These are phyloP conservation scores for Eriosoma lanigerum DNA, from an alignment of 1,140 invertebrate genomes.

Conservation along the genomic window DNA sequence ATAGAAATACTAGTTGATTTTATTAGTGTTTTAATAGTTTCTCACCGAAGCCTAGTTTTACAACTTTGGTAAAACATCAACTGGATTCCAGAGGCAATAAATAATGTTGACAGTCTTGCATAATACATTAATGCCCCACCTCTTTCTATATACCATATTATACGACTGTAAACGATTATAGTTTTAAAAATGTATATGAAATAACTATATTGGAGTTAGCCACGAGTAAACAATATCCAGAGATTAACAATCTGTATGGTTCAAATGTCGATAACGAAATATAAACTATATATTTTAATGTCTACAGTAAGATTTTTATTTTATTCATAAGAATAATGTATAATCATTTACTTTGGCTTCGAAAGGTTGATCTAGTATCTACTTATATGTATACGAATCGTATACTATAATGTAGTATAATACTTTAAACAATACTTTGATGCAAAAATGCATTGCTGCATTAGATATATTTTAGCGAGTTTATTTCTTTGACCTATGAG, in stretches of 20 bases:
- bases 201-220: neutral
- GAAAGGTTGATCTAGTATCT: neutral
- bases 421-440: neutral
- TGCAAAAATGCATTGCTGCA: neutral
- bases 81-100: neutral
- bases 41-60: neutral
- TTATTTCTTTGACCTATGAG: neutral
- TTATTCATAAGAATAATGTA: neutral
- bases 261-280: constrained; percentile 1
- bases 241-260: neutral
- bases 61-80: constrained; percentile 10
- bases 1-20: constrained; percentile 30
- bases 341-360: neutral
- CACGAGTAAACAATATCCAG: neutral
- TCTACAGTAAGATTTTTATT: constrained; percentile 3
- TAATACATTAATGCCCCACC: neutral
- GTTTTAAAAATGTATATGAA: neutral
- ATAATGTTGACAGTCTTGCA: neutral
- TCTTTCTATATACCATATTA: no score
- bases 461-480: neutral
- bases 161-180: neutral
- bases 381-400: no score
- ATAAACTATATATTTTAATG: neutral
- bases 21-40: constrained; percentile 41
- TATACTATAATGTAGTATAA: no score